Percentiles rank a stretch among this genome's conserved stretches.
Evolutionary conservation across 2,888 invertebrate genomes (phyloP).

Genomic region (Acronicta alni): DNA sequence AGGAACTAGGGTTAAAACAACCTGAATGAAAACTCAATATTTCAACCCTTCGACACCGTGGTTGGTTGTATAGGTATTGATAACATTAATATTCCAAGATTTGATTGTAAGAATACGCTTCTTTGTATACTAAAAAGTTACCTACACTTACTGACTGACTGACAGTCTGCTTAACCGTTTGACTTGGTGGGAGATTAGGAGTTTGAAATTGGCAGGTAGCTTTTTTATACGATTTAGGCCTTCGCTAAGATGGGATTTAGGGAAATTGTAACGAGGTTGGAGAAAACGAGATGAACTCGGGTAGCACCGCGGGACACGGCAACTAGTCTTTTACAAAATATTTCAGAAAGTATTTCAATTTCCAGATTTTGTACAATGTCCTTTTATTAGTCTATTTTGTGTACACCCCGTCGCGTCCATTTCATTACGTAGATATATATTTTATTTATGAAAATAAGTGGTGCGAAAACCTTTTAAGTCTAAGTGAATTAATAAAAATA

Average conservation of each 20-base stretch:
- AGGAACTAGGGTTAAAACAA: no score
- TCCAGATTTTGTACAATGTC: background rate
- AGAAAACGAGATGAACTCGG: background rate
- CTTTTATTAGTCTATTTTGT: background rate
- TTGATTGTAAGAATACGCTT: no score
- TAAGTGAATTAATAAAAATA: slow-evolving; percentile 34
- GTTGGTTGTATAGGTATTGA: no score
- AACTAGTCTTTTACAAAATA: no score
- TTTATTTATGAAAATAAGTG: slow-evolving; percentile 10
- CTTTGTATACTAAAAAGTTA: no score
- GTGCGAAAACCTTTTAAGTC: slow-evolving; percentile 21
- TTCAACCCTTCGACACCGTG: no score
- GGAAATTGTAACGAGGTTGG: background rate
- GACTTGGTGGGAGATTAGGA: no score
- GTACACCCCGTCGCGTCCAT: slow-evolving; percentile 11
- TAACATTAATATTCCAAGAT: no score
- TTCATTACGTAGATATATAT: slow-evolving; percentile 15
- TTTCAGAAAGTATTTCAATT: background rate
- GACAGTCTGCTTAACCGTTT: no score
- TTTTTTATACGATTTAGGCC: background rate
- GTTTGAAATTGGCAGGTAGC: background rate
- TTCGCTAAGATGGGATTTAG: background rate
- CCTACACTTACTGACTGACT: no score
- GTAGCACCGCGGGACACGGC: background rate
- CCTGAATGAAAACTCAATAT: no score